Evolutionary conservation across 2,888 invertebrate species (phyloP).

Genomic region (Agrilus cyanescens): DNA sequence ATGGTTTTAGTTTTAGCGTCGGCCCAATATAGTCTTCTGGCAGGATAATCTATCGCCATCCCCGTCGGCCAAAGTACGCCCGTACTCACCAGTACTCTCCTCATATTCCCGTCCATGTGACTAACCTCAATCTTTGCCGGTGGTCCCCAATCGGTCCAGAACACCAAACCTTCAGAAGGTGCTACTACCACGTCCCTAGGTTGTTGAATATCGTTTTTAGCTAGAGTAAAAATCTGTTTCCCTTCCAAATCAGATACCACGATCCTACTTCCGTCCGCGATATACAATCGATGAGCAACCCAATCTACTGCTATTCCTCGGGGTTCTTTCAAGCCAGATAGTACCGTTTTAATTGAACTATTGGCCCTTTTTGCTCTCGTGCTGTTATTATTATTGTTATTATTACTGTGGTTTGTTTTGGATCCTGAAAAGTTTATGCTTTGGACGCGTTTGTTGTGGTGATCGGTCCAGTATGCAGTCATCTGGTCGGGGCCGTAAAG

Average conservation of each 20-base stretch:
- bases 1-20: slow-evolving; percentile 67
- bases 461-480: slow-evolving; percentile 37
- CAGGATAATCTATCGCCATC: slow-evolving; percentile 62
- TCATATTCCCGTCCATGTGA: slow-evolving; percentile 49
- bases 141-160: slow-evolving; percentile 66
- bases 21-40: slow-evolving; percentile 69
- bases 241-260: slow-evolving; percentile 46
- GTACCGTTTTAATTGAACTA: slow-evolving; percentile 21
- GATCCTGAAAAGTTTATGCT: slow-evolving; percentile 19
- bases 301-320: slow-evolving; percentile 67
- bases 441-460: slow-evolving; percentile 35
- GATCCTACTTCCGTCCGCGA: slow-evolving; percentile 45
- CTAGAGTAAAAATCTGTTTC: slow-evolving; percentile 42
- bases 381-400: slow-evolving; percentile 15
- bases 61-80: slow-evolving; percentile 63
- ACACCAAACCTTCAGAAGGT: slow-evolving; percentile 53
- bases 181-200: slow-evolving; percentile 59
- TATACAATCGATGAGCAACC: slow-evolving; percentile 55
- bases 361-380: slow-evolving; percentile 13
- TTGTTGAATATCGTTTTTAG: slow-evolving; percentile 42
- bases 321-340: slow-evolving; percentile 47
- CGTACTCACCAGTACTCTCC: slow-evolving; percentile 40
- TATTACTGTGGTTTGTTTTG: slow-evolving; percentile 21
- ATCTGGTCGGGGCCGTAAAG: slow-evolving; percentile 28
- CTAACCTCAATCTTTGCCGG: slow-evolving; percentile 50